Base-by-base conservation (phyloP, 1,140 invertebrate species). In the Bursaphelenchus mucronatus region DNA sequence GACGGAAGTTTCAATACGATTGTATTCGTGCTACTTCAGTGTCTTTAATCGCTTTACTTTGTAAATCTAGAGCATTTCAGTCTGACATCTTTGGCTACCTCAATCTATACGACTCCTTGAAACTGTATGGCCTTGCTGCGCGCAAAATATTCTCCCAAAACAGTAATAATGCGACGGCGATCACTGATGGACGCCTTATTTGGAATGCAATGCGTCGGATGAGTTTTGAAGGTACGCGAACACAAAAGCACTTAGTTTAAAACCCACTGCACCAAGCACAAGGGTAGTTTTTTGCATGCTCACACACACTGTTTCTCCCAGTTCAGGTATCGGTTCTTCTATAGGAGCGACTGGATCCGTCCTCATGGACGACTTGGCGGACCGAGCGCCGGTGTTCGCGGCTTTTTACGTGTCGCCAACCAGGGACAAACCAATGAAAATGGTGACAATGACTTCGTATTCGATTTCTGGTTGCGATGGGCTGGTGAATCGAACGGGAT, bases 321-420 rank as follows among this genome's bases (percentile, higher is more conserved):
- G 61, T 76, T 76, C 55, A 81, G 78, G 77, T 44, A 71, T 79
- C 47, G 79, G 69, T 6, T 61, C 55, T 47, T 41, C 64, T 63
- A 21, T 62, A 57, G 75, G 76, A 52, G 70, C 50, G 9, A 67
- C 65, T 9, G 78, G 78, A 17, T 63, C 61, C 6, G 77, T 80
- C 8, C 43, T 69, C 15, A 76, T 79, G 70, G 79, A 79, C 62
- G 77, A 79, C 44, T 66, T 76, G 54, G 79, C 79, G 46, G 77
- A 79, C 47, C 49, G 77, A 46, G 75, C 74, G 11, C 70, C 73
- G 2, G 46, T 69, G 30, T 77, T 71, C 57, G 76, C 76, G 39
- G 77, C 79, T n/a, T 79, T 79, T 54, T 79, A 57, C 56, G 71
- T 79, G 43, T 58, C 76, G 17, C 79, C 77, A n/a, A 76, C 76